phyloP scores from a whole-genome alignment of 2,888 invertebrate genomes.

The Anagyrus pseudococci region DNA sequence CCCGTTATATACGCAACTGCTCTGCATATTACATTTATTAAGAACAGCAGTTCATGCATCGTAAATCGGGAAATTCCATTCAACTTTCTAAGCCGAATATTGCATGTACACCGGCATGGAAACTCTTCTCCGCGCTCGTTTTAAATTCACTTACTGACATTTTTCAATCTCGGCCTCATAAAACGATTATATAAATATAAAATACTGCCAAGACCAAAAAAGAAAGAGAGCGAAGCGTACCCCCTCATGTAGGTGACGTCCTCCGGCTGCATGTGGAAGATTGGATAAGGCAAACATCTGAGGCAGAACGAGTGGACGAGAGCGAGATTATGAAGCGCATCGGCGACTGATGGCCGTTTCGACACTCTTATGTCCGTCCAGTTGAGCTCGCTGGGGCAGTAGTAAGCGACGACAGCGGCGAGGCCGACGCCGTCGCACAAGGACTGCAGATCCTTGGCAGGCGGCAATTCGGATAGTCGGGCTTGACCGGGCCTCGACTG shows the following conservation, averaged over 20 bases:
- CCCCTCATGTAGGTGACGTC: conserved; percentile 94
- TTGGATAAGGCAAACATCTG: conserved; percentile 82
- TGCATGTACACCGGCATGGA: too few relatives aligned
- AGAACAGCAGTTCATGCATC: too few relatives aligned
- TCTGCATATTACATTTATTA: too few relatives aligned
- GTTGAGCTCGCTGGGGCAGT: conserved; percentile 82
- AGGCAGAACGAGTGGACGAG: conserved; percentile 88
- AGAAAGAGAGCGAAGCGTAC: conserved; percentile 58
- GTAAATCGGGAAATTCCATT: too few relatives aligned
- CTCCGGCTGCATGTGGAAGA: conserved; percentile 94
- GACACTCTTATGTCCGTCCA: conserved; percentile 72
- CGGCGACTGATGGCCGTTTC: conserved; percentile 80
- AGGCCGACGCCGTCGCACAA: conserved; percentile 90
- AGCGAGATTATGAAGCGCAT: conserved; percentile 90
- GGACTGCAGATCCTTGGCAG: conserved; percentile 81
- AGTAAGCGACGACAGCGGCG: conserved; percentile 87
- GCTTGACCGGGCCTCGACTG: neutral
- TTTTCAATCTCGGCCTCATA: too few relatives aligned
- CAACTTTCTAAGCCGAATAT: too few relatives aligned
- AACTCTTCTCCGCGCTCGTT: too few relatives aligned
- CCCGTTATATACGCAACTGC: too few relatives aligned
- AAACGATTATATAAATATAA: conserved; percentile 12
- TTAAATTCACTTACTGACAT: too few relatives aligned
- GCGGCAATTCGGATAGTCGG: conserved; percentile 68
- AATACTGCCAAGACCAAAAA: neutral